phyloP scores from a whole-genome alignment of 2,888 invertebrate species.

The Venusia cambrica region DNA sequence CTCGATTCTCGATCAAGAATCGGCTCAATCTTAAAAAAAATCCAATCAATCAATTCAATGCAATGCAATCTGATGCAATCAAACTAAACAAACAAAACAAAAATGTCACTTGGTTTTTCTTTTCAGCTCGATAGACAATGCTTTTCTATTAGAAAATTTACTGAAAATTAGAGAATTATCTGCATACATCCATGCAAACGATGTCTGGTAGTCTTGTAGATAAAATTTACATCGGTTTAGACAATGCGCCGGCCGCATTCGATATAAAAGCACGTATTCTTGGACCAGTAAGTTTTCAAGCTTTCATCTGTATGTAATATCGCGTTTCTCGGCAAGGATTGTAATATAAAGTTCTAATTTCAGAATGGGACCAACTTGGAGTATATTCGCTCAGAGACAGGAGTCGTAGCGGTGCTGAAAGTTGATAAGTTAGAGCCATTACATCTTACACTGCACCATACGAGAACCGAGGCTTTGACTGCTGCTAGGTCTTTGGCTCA shows the following conservation, averaged over 20 bases:
- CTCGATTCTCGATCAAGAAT: too few species aligned
- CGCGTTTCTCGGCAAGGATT: slow-evolving; percentile 6
- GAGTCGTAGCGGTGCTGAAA: slow-evolving; percentile 87
- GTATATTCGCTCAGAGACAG: slow-evolving; percentile 89
- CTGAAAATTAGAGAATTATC: slow-evolving; percentile 34
- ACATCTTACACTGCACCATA: slow-evolving; percentile 88
- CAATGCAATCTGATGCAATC: too few species aligned
- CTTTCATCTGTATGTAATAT: slow-evolving; percentile 15
- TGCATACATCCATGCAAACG: slow-evolving; percentile 36
- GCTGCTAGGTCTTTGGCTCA: slow-evolving; percentile 87
- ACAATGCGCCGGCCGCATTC: slow-evolving; percentile 88
- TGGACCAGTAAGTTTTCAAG: slow-evolving; percentile 75
- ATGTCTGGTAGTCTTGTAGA: slow-evolving; percentile 80
- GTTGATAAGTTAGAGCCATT: slow-evolving; percentile 86
- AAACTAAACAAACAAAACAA: too few species aligned
- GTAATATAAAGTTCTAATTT: slow-evolving; percentile 35
- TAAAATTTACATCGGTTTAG: slow-evolving; percentile 88
- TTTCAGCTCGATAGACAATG: too few species aligned
- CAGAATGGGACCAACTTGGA: slow-evolving; percentile 86
- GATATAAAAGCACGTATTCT: slow-evolving; percentile 88
- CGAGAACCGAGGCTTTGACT: slow-evolving; percentile 84
- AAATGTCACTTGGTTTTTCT: too few species aligned
- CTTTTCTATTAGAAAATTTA: slow-evolving; percentile 37
- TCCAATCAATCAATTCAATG: too few species aligned
- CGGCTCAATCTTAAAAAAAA: too few species aligned